These are phyloP conservation scores for Tenebrosternarchus preto DNA, from an alignment of 2,113 vertebrate species.

Conservation along the genomic window DNA sequence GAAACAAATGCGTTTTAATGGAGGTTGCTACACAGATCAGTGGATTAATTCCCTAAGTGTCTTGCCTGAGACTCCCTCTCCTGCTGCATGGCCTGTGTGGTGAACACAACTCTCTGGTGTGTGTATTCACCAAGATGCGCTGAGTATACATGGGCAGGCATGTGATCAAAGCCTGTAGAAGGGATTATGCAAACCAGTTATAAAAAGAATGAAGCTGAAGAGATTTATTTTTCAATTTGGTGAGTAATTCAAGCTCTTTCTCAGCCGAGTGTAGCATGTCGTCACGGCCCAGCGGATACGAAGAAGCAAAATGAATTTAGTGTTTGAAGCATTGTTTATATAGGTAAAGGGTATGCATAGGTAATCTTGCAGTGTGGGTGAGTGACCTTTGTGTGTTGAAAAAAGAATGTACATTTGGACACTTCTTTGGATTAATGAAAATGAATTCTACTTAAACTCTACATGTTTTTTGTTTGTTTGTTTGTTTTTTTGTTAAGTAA, in stretches of 20 bases:
- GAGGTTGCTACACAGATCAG: not conserved
- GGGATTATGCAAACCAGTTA: not conserved
- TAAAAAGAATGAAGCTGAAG: not conserved
- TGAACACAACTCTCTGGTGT: not conserved
- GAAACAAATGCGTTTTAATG: slow-evolving; percentile 1
- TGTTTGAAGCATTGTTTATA: no score
- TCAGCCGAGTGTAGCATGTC: not conserved
- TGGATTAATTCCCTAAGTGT: not conserved
- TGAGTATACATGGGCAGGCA: not conserved
- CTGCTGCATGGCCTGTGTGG: not conserved
- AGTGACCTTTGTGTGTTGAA: no score
- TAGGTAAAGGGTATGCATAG: no score
- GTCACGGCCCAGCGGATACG: not conserved
- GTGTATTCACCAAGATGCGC: not conserved
- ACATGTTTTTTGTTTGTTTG: not conserved
- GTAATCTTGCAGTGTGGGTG: no score
- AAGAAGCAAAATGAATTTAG: no score
- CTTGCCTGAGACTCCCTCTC: not conserved
- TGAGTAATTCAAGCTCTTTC: not conserved
- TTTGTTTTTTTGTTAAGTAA: not conserved
- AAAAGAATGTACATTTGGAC: no score
- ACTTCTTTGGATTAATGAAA: no score
- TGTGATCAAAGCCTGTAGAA: not conserved
- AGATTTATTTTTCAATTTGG: not conserved
- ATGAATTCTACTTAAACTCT: not conserved